phyloP scores from a whole-genome alignment of 2,113 vertebrate genomes.

The Girardinichthys multiradiatus region DNA sequence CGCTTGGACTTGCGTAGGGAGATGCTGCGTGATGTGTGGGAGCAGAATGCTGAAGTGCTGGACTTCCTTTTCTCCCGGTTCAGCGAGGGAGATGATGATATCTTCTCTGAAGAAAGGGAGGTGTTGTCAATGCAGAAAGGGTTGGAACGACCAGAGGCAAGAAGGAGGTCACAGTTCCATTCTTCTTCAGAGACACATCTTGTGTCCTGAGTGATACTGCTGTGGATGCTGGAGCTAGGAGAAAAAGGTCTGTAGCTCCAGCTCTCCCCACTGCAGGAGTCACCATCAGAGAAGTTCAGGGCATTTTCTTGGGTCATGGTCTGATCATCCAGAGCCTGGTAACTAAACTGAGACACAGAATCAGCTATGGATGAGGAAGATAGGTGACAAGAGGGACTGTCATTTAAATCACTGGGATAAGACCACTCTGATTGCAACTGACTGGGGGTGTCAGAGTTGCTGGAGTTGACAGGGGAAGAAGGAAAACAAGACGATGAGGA shows the following conservation, averaged over 20 bases:
- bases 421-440: constrained; percentile 41
- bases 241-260: constrained; percentile 74
- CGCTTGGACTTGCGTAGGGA: constrained; percentile 91
- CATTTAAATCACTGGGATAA: constrained; percentile 46
- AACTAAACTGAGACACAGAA: constrained; percentile 72
- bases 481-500: constrained; percentile 74
- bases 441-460: constrained; percentile 71
- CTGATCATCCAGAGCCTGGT: constrained; percentile 55
- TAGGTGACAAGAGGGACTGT: constrained; percentile 72
- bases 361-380: constrained; percentile 70
- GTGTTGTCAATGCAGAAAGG: constrained; percentile 70
- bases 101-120: constrained; percentile 81
- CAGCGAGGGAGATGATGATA: constrained; percentile 44
- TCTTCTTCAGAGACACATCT: constrained; percentile 55
- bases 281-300: constrained; percentile 45
- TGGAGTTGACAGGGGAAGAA: constrained; percentile 61
- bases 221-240: constrained; percentile 35
- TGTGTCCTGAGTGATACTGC: constrained; percentile 60
- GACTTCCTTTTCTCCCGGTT: constrained; percentile 28
- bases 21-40: constrained; percentile 77
- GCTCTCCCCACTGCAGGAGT: constrained; percentile 66
- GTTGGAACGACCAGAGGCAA: constrained; percentile 77
- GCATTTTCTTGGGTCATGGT: constrained; percentile 61
- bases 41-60: constrained; percentile 46
- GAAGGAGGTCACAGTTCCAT: constrained; percentile 63